These are phyloP conservation scores for Heterocephalus glaber DNA, from an alignment of 2,113 vertebrate genomes.

Conservation along the genomic window DNA sequence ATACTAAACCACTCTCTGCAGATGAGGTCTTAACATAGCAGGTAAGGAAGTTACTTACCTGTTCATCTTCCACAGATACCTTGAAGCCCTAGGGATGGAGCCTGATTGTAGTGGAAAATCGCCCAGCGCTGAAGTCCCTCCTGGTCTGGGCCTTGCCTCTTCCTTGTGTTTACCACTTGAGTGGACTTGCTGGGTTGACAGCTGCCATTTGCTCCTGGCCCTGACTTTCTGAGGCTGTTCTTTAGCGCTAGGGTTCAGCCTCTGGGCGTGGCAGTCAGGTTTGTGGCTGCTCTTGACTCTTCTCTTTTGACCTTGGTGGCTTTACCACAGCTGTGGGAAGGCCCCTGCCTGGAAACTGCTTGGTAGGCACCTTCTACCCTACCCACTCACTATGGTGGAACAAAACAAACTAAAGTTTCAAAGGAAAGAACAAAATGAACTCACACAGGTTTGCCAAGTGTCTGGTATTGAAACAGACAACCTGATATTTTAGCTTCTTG, in stretches of 20 bases:
- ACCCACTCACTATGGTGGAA: not conserved
- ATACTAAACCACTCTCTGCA: not conserved
- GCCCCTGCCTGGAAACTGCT: not conserved
- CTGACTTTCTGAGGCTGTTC: not conserved
- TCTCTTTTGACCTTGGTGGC: not conserved
- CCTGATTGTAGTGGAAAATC: not conserved
- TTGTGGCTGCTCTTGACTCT: not conserved
- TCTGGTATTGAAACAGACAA: constrained; percentile 37
- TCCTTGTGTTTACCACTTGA: not conserved
- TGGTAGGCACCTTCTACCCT: not conserved
- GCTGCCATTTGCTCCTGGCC: not conserved
- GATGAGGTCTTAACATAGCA: not conserved
- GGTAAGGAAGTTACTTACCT: not conserved
- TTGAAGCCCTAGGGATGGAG: not conserved
- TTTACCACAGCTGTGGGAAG: not conserved
- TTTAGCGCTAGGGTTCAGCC: not conserved
- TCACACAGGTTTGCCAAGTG: constrained; percentile 11
- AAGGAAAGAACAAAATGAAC: constrained; percentile 2
- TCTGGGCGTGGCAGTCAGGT: not conserved
- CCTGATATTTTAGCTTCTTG: constrained; percentile 58
- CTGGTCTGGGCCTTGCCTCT: not conserved
- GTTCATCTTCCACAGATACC: not conserved
- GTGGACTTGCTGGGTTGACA: not conserved
- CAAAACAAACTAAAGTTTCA: not conserved
- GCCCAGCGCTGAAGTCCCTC: not conserved